Evolutionary conservation across 2,888 invertebrate genomes (phyloP).

Genomic region (Apotomis capreana): DNA sequence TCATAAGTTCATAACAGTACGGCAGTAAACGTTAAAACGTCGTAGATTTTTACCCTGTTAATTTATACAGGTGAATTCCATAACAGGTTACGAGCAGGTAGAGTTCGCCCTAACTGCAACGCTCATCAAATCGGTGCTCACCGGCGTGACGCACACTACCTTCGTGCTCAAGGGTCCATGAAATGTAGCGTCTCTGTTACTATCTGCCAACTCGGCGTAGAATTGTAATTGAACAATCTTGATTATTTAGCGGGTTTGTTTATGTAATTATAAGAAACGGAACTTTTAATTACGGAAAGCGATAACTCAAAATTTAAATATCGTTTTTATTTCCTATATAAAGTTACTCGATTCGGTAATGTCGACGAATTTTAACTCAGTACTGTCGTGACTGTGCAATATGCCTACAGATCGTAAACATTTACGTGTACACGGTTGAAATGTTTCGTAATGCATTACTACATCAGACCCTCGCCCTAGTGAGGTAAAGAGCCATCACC

Average conservation of each 20-base stretch:
- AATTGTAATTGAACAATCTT: slow-evolving; percentile 28
- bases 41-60: slow-evolving; percentile 5
- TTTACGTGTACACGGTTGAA: slow-evolving; percentile 44
- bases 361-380: slow-evolving; percentile 39
- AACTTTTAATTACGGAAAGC: slow-evolving; percentile 21
- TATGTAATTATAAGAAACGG: slow-evolving; percentile 20
- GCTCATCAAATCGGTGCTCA: slow-evolving; percentile 64
- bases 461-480: slow-evolving; percentile 44
- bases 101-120: slow-evolving; percentile 59
- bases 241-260: slow-evolving; percentile 18
- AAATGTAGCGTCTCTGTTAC: slow-evolving; percentile 58
- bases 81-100: slow-evolving; percentile 64
- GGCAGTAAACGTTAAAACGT: slow-evolving; percentile 18
- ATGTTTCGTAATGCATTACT: slow-evolving; percentile 50
- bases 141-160: slow-evolving; percentile 60
- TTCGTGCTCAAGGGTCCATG: slow-evolving; percentile 73
- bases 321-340: neutral
- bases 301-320: neutral
- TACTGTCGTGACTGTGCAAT: slow-evolving; percentile 49
- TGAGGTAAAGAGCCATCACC: slow-evolving; percentile 65
- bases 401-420: slow-evolving; percentile 47
- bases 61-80: slow-evolving; percentile 35
- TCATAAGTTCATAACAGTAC: slow-evolving; percentile 21
- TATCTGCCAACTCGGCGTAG: slow-evolving; percentile 20
- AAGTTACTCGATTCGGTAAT: neutral